A percentile compares a stretch with the other conserved stretches of the same genome.
These are phyloP conservation scores for Choristoneura rosaceana DNA, from an alignment of 2,888 invertebrate species.

Conservation along the genomic window DNA sequence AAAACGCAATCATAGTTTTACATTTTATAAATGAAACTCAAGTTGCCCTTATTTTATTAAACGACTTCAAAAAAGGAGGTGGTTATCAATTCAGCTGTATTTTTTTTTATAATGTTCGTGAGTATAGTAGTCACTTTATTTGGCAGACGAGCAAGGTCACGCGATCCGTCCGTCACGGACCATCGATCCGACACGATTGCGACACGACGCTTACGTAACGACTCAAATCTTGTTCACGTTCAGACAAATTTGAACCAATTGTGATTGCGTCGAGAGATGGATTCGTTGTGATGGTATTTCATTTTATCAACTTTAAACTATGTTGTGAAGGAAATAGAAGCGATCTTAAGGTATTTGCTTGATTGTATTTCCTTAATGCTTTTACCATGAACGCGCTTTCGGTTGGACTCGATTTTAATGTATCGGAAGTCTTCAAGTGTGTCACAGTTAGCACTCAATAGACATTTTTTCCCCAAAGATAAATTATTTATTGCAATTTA, in stretches of 20 bases:
- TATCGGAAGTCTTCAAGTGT: too few relatives aligned
- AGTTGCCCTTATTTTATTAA: too few relatives aligned
- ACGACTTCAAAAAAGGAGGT: too few relatives aligned
- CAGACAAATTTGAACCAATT: background rate
- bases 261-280: too few relatives aligned
- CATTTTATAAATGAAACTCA: too few relatives aligned
- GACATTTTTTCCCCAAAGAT: too few relatives aligned
- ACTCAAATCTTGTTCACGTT: background rate
- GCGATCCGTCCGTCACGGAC: constrained; percentile 36
- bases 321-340: background rate
- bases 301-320: background rate
- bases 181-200: constrained; percentile 43
- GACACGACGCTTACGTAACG: constrained; percentile 41
- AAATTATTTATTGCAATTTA: too few relatives aligned
- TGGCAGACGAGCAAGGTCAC: constrained; percentile 9
- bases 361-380: constrained; percentile 2
- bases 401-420: background rate
- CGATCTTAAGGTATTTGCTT: background rate
- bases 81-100: too few relatives aligned
- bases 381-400: background rate
- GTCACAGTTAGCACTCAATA: too few relatives aligned
- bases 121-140: too few relatives aligned
- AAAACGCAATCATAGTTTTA: too few relatives aligned
- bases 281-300: background rate
- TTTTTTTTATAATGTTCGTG: too few relatives aligned